These are phyloP conservation scores for Drosophila lutescens DNA, from an alignment of 2,888 invertebrate genomes.

Conservation along the genomic window DNA sequence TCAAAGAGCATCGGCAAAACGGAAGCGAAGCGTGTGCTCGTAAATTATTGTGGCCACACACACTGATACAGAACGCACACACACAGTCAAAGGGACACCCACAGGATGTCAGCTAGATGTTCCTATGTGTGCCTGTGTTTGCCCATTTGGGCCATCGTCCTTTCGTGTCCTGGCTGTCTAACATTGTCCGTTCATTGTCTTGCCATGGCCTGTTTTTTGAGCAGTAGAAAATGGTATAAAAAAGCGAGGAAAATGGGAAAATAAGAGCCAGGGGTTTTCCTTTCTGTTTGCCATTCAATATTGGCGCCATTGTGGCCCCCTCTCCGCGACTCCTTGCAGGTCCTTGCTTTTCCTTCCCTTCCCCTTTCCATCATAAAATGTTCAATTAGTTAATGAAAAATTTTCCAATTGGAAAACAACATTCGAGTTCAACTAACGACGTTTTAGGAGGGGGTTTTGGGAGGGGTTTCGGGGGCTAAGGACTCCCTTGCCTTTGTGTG, in stretches of 20 bases:
- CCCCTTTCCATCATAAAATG: conserved; percentile 68
- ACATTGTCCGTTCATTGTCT: conserved; percentile 50
- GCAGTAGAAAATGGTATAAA: conserved; percentile 12
- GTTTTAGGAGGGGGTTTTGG: conserved; percentile 6
- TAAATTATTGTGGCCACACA: conserved; percentile 65
- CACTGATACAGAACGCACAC: conserved; percentile 28
- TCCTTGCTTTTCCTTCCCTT: background rate
- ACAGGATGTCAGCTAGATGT: conserved; percentile 22
- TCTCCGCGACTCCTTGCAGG: conserved; percentile 21
- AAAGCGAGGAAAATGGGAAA: background rate
- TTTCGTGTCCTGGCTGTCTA: conserved; percentile 61
- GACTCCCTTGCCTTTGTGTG: conserved; percentile 3
- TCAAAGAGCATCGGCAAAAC: conserved; percentile 16
- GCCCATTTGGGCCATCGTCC: conserved; percentile 78
- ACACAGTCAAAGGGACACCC: conserved; percentile 9
- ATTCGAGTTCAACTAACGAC: conserved; percentile 75
- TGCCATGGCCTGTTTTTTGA: conserved; percentile 62
- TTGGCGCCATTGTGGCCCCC: conserved; percentile 63
- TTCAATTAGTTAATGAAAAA: conserved; percentile 83
- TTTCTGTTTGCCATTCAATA: conserved; percentile 69
- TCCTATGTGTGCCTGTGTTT: conserved; percentile 38
- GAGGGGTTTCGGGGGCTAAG: conserved; percentile 3
- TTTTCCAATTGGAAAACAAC: conserved; percentile 80
- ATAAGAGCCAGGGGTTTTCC: conserved; percentile 9
- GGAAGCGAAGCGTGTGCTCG: conserved; percentile 72